These are phyloP conservation scores for Dromococcyx pavoninus DNA, from an alignment of 2,797 vertebrate genomes.

Conservation along the genomic window DNA sequence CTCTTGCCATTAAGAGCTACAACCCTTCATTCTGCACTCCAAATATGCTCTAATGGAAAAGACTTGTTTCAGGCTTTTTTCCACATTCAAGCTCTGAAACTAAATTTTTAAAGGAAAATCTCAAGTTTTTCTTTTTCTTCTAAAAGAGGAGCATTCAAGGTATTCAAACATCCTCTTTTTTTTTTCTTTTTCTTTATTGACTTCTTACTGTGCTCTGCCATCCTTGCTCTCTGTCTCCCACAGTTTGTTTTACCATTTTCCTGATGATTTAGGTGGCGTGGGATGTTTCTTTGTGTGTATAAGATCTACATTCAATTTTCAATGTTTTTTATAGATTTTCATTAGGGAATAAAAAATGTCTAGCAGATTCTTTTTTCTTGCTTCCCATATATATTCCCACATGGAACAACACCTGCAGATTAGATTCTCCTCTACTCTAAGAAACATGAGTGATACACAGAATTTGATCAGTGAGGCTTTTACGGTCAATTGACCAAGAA, in stretches of 20 bases:
- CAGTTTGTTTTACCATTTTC: not conserved
- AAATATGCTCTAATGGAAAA: not conserved
- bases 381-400: not conserved
- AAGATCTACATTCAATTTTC: not conserved
- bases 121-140: not conserved
- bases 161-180: accelerated
- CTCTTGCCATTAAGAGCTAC: not conserved
- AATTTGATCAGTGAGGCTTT: not conserved
- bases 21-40: not conserved
- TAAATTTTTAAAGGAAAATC: not conserved
- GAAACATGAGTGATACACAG: not conserved
- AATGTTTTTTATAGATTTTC: not conserved
- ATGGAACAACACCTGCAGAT: not conserved
- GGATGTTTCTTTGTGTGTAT: not conserved
- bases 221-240: not conserved
- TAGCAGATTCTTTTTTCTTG: not conserved
- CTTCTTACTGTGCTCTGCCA: not conserved
- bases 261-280: not conserved
- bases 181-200: not conserved
- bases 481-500: not conserved
- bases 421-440: not conserved
- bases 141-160: not conserved
- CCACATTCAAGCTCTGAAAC: not conserved
- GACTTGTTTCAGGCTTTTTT: not conserved
- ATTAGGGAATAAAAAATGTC: not conserved